Percentiles rank a stretch among this genome's conserved stretches.
Conservation (phyloP, 2,888 invertebrate genomes). For the Cybosia mesomella region DNA sequence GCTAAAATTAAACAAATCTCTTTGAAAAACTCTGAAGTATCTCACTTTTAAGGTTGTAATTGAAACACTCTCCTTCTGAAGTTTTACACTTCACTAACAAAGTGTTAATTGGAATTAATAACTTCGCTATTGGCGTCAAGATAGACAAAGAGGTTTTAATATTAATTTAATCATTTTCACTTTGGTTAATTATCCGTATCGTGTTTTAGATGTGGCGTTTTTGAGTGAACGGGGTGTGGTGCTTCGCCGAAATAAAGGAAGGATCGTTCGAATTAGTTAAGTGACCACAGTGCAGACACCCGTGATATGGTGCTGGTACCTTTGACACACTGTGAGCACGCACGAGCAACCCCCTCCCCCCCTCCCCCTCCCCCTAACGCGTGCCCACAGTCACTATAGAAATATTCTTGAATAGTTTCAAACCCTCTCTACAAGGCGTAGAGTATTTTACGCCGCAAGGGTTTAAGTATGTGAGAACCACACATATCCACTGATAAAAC, state of each 20-base stretch:
- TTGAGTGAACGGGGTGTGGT: not conserved
- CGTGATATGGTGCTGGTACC: no score
- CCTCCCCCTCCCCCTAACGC: no score
- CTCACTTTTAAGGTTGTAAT: not conserved
- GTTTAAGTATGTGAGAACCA: no score
- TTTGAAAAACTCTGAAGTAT: not conserved
- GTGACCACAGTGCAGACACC: not conserved
- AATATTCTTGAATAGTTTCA: no score
- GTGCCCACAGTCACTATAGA: no score
- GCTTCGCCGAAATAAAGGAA: not conserved
- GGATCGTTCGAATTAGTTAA: not conserved
- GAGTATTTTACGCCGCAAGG: no score
- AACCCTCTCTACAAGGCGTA: no score
- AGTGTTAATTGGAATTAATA: constrained; percentile 39
- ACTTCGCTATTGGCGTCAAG: constrained; percentile 19
- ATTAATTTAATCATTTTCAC: constrained; percentile 8
- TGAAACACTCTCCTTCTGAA: constrained; percentile 6
- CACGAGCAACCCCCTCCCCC: no score
- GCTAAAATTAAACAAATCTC: not conserved
- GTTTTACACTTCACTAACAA: constrained; percentile 7
- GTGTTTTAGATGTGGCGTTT: not conserved
- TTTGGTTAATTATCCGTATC: not conserved
- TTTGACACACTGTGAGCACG: no score
- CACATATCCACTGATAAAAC: no score
- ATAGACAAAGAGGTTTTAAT: constrained; percentile 7